Evolutionary conservation across 2,888 invertebrate species (phyloP).

Genomic region (Phragmatobia fuliginosa): DNA sequence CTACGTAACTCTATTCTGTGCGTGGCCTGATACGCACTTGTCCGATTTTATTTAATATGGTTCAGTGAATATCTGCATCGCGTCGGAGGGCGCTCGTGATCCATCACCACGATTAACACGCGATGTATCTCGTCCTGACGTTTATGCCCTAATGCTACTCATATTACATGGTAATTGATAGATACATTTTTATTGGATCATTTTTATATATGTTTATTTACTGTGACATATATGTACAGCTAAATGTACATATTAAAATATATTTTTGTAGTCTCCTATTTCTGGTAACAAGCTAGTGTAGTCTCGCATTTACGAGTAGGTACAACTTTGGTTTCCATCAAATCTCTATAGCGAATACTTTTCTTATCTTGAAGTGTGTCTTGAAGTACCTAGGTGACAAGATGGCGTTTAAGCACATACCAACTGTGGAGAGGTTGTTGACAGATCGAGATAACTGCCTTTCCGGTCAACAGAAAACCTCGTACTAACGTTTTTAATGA

Average conservation of each 20-base stretch:
- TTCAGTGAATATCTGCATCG: too few species aligned
- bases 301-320: too few species aligned
- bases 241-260: background rate
- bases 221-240: background rate
- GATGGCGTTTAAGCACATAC: background rate
- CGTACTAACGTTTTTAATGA: background rate
- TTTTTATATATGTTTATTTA: background rate
- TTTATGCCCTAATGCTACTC: background rate
- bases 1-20: too few species aligned
- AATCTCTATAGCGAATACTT: background rate
- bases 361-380: background rate
- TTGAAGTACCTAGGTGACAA: background rate
- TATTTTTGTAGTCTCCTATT: background rate
- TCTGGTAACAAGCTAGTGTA: background rate
- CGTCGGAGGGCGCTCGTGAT: background rate
- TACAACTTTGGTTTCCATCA: background rate
- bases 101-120: background rate
- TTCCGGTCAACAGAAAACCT: background rate
- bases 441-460: constrained; percentile 6
- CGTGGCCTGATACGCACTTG: too few species aligned
- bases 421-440: background rate
- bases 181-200: background rate
- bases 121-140: background rate
- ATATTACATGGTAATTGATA: background rate
- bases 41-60: too few species aligned